Conservation (phyloP, 2,113 vertebrate species). For the Chitala chitala region DNA sequence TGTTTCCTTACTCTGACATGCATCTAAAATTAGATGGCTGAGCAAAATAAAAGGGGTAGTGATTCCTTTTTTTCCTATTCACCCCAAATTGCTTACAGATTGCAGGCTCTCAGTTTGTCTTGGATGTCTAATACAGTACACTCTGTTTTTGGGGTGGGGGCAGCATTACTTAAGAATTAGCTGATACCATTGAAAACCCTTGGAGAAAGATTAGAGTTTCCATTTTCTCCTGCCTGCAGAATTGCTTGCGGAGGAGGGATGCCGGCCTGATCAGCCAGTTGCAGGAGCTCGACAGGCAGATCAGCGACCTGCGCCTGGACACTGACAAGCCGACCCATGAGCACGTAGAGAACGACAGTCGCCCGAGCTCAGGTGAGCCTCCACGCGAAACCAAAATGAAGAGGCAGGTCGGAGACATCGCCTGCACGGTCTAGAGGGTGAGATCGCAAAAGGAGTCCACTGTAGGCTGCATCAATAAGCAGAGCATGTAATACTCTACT, state of each 20-base stretch:
- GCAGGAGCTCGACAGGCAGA: constrained; percentile 88
- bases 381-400: not conserved
- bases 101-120: constrained; percentile 1
- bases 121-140: not conserved
- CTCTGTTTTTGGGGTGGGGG: not conserved
- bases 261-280: constrained; percentile 80
- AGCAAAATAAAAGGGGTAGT: not conserved
- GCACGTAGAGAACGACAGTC: constrained; percentile 80
- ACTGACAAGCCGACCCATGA: constrained; percentile 74
- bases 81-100: constrained; percentile 22
- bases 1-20: constrained; percentile 8
- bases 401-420: too few species aligned
- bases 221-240: constrained; percentile 56
- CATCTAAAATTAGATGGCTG: constrained; percentile 26
- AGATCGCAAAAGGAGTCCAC: too few species aligned
- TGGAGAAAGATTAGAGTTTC: constrained; percentile 7
- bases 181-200: not conserved
- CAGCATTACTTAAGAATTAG: not conserved
- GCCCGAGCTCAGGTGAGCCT: constrained; percentile 84
- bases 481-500: too few species aligned
- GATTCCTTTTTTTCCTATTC: constrained; percentile 1
- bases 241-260: constrained; percentile 81
- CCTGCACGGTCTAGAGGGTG: too few species aligned
- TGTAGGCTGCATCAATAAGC: too few species aligned
- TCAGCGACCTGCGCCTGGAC: constrained; percentile 82